phyloP scores from a whole-genome alignment of 2,888 invertebrate species.

The Drosophila merina region DNA sequence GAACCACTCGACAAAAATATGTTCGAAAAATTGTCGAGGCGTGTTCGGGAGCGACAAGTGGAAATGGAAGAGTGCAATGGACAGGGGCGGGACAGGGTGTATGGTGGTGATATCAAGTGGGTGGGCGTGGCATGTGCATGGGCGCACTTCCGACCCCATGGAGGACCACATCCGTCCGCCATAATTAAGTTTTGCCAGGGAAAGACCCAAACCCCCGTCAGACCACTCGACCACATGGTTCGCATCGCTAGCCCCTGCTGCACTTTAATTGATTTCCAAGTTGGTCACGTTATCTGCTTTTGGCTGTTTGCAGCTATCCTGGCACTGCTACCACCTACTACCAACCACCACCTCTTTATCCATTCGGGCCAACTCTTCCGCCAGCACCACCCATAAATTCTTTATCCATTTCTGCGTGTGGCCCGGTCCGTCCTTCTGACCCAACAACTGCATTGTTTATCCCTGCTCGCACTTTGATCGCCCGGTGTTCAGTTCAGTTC shows the following conservation, averaged over 20 bases:
- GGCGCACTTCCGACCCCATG: conserved; percentile 65
- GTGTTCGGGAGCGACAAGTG: conserved; percentile 67
- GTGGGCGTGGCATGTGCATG: conserved; percentile 31
- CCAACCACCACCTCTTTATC: neutral
- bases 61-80: conserved; percentile 17
- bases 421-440: conserved; percentile 12
- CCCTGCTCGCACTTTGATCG: conserved; percentile 29
- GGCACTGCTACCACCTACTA: neutral
- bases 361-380: neutral
- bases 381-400: neutral
- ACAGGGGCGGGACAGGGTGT: neutral
- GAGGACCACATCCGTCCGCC: conserved; percentile 73
- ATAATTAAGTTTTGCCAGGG: conserved; percentile 70
- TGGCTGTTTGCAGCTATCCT: conserved; percentile 60
- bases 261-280: conserved; percentile 75
- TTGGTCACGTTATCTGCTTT: conserved; percentile 70
- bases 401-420: conserved; percentile 23
- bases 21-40: conserved; percentile 75
- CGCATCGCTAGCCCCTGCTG: conserved; percentile 45
- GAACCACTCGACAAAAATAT: conserved; percentile 69
- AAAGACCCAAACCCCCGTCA: conserved; percentile 5
- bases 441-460: conserved; percentile 21
- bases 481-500: conserved; percentile 3
- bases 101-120: neutral
- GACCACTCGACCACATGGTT: conserved; percentile 15